Evolutionary conservation across 2,113 vertebrate species (phyloP), one percentile per base, ranked within the genome.

Genomic region (Girardinichthys multiradiatus): DNA sequence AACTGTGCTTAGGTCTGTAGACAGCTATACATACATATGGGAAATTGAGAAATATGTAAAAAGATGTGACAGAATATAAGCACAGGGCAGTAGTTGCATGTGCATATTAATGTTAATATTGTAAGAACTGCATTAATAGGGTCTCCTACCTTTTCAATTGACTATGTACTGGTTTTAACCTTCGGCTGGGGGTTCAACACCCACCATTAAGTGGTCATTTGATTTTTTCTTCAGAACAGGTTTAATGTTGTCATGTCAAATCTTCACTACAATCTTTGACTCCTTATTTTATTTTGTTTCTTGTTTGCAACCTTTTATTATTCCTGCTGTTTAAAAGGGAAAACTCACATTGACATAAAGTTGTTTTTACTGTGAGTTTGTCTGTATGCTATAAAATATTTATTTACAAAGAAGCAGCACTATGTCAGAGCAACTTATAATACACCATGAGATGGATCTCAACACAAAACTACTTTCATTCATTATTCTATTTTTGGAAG

Each of bases 391-490:
- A 58, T 15, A 48, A 57, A 67, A n/a, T 13, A 66, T 29, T 58
- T 3, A 68, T 72, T 35, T 35, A 5, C 35, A 35, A 30, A 37
- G 51, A 62, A 24, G 60, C n/a, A 21, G 19, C 33, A 26, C 31
- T 39, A 2, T 19, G 57, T 59, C 59, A 26, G 33, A 2, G 5
- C n/a, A 30, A 57, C 8, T 33, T 65, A 51, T 42, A 12, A 28
- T 72, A 31, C 12, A 33, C 19, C 19, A 45, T 39, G 67, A 66
- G 45, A 35, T 68, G 42, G 42, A 57, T 59, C 11, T 71, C 15
- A 70, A n/a, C 15, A 48, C 17, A 17, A 39, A 39, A 13, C 37
- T 39, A 13, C 37, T 1, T 39, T 39, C 2, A 14, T 15, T 42
- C 15, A 15, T 42, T 42, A 15, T 12, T 14, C 15, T 1, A 14